These are phyloP conservation scores for Lasaia peninsularis DNA, from an alignment of 1,140 invertebrate genomes.

Conservation along the genomic window DNA sequence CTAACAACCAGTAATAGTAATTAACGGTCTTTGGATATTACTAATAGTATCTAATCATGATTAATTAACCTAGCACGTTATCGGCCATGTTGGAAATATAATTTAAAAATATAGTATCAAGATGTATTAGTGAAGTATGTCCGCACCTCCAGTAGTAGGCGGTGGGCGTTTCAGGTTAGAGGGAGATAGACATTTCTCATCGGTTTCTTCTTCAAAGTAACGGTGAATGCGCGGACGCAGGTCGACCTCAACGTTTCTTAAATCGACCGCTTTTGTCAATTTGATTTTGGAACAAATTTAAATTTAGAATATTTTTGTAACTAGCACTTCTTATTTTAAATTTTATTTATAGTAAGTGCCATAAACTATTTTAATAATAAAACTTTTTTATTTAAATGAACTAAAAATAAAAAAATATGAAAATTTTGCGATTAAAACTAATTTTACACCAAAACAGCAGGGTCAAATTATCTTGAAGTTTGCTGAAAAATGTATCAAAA, in stretches of 20 bases:
- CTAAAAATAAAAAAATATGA: no score
- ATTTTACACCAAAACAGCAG: no score
- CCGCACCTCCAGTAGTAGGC: conserved; percentile 30
- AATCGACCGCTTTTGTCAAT: conserved; percentile 33
- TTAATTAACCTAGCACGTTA: conserved; percentile 1
- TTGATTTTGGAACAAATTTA: conserved; percentile 16
- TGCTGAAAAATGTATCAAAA: no score
- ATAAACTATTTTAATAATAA: background rate
- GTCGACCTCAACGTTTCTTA: conserved; percentile 37
- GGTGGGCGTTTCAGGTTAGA: conserved; percentile 30
- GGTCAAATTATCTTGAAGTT: no score
- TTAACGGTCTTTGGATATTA: background rate
- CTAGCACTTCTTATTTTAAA: conserved; percentile 24
- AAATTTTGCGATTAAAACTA: no score
- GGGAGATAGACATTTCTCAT: conserved; percentile 23
- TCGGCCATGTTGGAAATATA: background rate
- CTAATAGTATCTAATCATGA: background rate
- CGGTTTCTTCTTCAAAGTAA: conserved; percentile 31
- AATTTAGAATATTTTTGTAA: background rate
- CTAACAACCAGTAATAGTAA: background rate
- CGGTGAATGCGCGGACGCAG: conserved; percentile 45
- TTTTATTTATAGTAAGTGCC: background rate
- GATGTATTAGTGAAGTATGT: conserved; percentile 17
- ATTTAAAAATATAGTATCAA: conserved; percentile 33
- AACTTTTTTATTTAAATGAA: no score